Base-by-base conservation (phyloP, 2,888 invertebrate genomes). In the Perizoma affinitatum region DNA sequence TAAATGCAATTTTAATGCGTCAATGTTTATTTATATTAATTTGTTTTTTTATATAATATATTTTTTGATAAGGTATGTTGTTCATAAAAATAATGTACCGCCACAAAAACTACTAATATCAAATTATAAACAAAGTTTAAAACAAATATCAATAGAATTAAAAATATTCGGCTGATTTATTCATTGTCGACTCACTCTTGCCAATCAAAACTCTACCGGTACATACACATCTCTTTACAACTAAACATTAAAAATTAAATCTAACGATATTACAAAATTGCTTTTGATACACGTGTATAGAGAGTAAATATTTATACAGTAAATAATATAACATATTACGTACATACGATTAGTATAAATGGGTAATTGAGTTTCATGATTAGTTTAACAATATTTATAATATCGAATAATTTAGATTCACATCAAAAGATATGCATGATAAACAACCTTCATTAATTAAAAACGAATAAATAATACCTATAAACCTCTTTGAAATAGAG, bases 401-500 rank as follows among this genome's bases (percentile, higher is more conserved):
- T 48, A 56, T 52, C 38, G 7, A 44, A 54, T 58, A 58, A 58
- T 56, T 61, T 54, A 53, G 56, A 58, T 57, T 46, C 56, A 47
- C 44, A 53, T 52, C 48, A 54, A 62, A 36, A 64, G 66, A 69
- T 69, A 69, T 65, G 68, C 67, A 55, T 53, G 49, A 63, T 64
- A 55, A 57, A 69, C 67, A 69, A 69, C 65, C 64, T 46, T 64
- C 49, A 49, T 49, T 53, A 59, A 57, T 43, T 53, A 22, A 52
- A 46, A 34, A 11, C 3, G 6, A 44, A 10, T 44, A 22, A 44
- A 6, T 44, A 6, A 22, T 44, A 6, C 5, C 22, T n/a, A 44
- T 38, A 44, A 7, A 7, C 34, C 34, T 34, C 5, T 35, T 2
- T 35, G 5, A 8, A 9, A 11, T 9, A 46, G 9, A 46, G 44